Evolutionary conservation across 2,797 vertebrate species (phyloP).

Genomic region (Pangasius sanitwongsei): DNA sequence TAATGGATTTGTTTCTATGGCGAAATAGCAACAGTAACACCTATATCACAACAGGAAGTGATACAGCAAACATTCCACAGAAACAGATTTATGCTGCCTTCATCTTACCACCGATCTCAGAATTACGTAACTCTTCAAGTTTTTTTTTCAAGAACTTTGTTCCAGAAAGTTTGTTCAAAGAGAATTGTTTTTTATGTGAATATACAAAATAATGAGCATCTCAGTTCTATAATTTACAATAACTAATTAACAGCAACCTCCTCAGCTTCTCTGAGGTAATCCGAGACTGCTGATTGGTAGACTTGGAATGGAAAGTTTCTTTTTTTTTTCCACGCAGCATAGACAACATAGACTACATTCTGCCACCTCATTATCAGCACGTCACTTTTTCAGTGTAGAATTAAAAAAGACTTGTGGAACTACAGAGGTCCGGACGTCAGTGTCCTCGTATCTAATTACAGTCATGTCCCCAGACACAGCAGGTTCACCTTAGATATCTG

Average conservation of each 20-base stretch:
- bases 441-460: background rate
- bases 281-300: background rate
- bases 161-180: background rate
- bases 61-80: background rate
- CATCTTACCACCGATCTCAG: background rate
- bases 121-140: background rate
- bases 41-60: background rate
- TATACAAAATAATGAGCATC: background rate
- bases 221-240: background rate
- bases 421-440: background rate
- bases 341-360: background rate
- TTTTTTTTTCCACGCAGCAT: background rate
- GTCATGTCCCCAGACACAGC: slow-evolving; percentile 31
- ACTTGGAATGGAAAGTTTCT: background rate
- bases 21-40: background rate
- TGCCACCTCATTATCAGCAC: background rate
- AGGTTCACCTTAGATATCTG: slow-evolving; percentile 28
- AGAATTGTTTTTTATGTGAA: background rate
- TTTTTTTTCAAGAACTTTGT: no score
- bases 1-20: background rate
- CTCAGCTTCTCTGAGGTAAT: background rate
- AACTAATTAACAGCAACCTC: background rate
- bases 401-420: background rate
- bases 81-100: background rate
- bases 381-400: background rate